Conservation (phyloP, 2,797 vertebrate species). For the Scolopax rusticola region DNA sequence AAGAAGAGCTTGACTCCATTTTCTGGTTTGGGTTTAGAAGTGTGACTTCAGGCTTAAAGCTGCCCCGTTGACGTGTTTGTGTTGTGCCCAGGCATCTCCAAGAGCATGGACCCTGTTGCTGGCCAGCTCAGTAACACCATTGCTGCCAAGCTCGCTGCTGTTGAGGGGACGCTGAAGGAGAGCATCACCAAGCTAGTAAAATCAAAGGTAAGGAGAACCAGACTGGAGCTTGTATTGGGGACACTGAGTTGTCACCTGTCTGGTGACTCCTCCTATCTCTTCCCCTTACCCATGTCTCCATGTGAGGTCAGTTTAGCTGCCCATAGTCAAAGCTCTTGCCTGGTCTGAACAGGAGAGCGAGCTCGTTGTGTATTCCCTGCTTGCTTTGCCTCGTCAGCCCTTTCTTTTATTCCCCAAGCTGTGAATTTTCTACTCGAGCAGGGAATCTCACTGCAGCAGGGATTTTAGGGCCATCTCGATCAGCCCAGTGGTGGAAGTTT, state of each 20-base stretch:
- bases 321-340: not conserved
- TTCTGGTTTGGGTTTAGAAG: not conserved
- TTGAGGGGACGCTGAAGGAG: constrained; percentile 93
- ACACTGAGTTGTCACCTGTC: not conserved
- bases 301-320: not conserved
- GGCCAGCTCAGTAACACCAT: constrained; percentile 89
- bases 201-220: constrained; percentile 88
- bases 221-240: not conserved
- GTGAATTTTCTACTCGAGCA: not conserved
- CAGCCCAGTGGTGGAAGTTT: not conserved
- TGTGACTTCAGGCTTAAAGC: not conserved
- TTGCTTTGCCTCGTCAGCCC: not conserved
- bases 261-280: not conserved
- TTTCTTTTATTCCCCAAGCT: not conserved
- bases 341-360: not conserved
- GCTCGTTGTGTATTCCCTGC: not conserved
- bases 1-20: not conserved
- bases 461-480: not conserved
- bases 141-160: constrained; percentile 88
- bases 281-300: not conserved
- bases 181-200: constrained; percentile 94
- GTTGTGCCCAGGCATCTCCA: constrained; percentile 87
- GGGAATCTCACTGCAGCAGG: not conserved
- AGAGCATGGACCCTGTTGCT: constrained; percentile 91
- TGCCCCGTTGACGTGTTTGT: not conserved